Base-by-base conservation (phyloP, 2,113 vertebrate genomes). In the Pterocles gutturalis region DNA sequence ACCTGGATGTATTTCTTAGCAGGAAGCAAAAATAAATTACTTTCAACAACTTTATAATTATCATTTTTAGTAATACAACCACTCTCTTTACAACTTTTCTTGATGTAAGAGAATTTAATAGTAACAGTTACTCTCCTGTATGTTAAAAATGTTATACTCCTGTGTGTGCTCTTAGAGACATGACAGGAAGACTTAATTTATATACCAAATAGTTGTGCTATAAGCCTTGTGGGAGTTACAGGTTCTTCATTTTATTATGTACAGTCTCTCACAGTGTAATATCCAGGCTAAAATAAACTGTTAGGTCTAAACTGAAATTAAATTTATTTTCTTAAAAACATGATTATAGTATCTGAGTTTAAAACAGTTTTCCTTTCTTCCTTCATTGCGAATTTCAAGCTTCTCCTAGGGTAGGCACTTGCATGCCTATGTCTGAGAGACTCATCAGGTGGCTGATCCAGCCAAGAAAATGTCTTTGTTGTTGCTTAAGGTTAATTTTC, bases 401-500 rank as follows among this genome's bases (percentile, higher is more conserved):
- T 70, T 19, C 51, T 80, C 5, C 25, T 29, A 65, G 12, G 10
- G 13, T 49, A 89, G 55, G 17, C 7, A 70, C 31, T 72, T 53
- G 24, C 20, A 36, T 1, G 2, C 8, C 33, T 83, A 29, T 51
- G 18, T 41, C 72, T 34, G 34, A 60, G n/a, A 77, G 26, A 26
- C 33, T 54, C 18, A 91, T 69, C 33, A 75, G 29, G 31, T 75
- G 41, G 51, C 31, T 93, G 84, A 90, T 82, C 18, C 53, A 76
- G 34, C 20, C 34, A 80, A 53, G 22, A 83, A 58, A 43, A 90
- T 18, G 5, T 75, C 38, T 76, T 70, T 45, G 17, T 58, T 95
- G 29, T 28, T 90, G 13, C 79, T 87, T 51, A 78, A 93, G 57
- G 28, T 62, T 94, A 71, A 85, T 90, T 95, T 96, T 88, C 75